Evolutionary conservation across 2,113 vertebrate genomes (phyloP), one percentile per base, ranked within the genome.

Genomic region (Bubo bubo): DNA sequence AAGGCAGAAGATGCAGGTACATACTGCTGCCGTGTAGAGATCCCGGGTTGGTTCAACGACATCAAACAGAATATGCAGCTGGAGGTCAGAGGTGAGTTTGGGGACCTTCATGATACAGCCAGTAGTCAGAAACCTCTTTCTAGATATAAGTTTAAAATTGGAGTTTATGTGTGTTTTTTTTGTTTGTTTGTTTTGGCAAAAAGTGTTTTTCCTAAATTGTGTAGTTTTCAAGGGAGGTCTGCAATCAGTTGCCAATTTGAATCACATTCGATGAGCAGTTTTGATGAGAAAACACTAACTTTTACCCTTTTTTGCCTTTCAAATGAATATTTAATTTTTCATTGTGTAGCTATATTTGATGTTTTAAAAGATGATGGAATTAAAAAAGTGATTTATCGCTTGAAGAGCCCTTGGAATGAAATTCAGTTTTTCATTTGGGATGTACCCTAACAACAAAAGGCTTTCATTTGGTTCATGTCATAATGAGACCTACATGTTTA

Each of bases 11-110:
- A 99, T 15, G 93, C 85, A 2, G 98, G 98, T 1, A 17, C 30
- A 0, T 99, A 99, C 49, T 98, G 98, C 95, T 99, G 99, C 93
- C 98, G 98, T 0, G 9, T 99, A 9, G 97, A 98, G 86, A 68
- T 98, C 74, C 71, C 63, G 0, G 98, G 99, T 1, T 97, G 47
- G 93, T 99, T 99, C 94, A 99, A 99, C 4, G 99, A 99, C 84
- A 53, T 93, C 37, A 99, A 98, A 77, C 0, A 3, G 9, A 92
- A 87, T 71, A 8, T 97, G 0, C 19, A 1, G 2, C 76, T 98
- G 90, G n/a, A 71, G 21, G 56, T 15, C 45, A 92, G 32, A 95
- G 96, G 98, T 98, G 75, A 97, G 97, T 39, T 23, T 39, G 37
- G 59, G 70, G 23, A 8, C 43, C 35, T 3, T 19, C 10, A 5